A percentile compares a stretch with the other conserved stretches of the same genome.
These are phyloP conservation scores for Nesogale talazaci DNA, from an alignment of 2,113 vertebrate species.

Conservation along the genomic window DNA sequence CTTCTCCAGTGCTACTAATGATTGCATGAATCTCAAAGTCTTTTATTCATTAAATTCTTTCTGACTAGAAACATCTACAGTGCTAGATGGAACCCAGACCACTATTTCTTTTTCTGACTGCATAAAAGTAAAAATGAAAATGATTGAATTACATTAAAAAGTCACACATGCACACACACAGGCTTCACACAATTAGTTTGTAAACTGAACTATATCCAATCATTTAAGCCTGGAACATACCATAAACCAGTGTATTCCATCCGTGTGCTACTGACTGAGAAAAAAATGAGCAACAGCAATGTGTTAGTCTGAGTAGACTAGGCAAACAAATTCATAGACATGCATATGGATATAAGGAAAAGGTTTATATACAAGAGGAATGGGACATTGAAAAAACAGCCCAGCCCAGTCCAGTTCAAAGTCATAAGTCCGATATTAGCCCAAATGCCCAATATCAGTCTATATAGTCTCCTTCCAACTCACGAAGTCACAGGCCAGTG, in stretches of 20 bases:
- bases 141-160: neutral
- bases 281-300: no score
- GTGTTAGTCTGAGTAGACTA: no score
- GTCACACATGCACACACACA: neutral
- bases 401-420: no score
- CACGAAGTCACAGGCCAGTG: no score
- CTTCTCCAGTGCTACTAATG: neutral
- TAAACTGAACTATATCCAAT: neutral
- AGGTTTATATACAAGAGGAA: no score
- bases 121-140: slow-evolving; percentile 42
- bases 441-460: no score
- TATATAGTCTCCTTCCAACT: no score
- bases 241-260: neutral
- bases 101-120: neutral
- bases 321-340: no score
- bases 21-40: slow-evolving; percentile 12
- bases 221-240: neutral
- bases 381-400: no score
- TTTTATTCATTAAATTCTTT: slow-evolving; percentile 12
- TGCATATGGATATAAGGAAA: no score
- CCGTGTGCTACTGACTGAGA: neutral
- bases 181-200: slow-evolving; percentile 15
- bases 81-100: neutral
- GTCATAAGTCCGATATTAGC: no score
- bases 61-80: neutral